These are phyloP conservation scores for Hymenochirus boettgeri DNA, from an alignment of 2,113 vertebrate species.

Conservation along the genomic window DNA sequence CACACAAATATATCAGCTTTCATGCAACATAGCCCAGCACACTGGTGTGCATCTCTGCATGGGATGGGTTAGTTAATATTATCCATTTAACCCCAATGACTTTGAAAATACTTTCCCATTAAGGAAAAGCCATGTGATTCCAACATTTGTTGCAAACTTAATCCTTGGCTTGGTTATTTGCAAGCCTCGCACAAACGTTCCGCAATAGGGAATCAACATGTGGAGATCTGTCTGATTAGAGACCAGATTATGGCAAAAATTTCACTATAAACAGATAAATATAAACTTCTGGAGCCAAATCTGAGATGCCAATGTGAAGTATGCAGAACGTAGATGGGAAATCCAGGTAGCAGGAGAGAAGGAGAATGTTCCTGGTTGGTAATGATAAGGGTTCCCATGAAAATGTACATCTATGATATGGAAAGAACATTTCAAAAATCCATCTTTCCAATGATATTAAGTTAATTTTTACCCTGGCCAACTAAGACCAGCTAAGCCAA, in stretches of 20 bases:
- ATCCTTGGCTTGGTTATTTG: neutral
- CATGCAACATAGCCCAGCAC: constrained; percentile 36
- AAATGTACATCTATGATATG: too few species aligned
- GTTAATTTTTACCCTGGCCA: too few species aligned
- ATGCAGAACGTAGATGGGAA: too few species aligned
- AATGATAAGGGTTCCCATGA: too few species aligned
- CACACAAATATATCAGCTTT: constrained; percentile 40
- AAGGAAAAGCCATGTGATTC: constrained; percentile 40
- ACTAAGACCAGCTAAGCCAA: too few species aligned
- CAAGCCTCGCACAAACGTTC: neutral
- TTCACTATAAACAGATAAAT: too few species aligned
- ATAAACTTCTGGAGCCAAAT: too few species aligned
- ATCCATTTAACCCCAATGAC: constrained; percentile 43
- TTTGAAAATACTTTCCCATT: constrained; percentile 39
- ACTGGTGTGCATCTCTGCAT: constrained; percentile 29
- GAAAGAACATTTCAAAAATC: too few species aligned
- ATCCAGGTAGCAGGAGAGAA: too few species aligned
- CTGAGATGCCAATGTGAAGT: too few species aligned
- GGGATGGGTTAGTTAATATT: constrained; percentile 42
- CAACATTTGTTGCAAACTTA: constrained; percentile 9
- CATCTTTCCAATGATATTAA: too few species aligned
- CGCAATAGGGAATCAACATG: neutral
- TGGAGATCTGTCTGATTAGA: neutral
- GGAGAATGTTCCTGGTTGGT: too few species aligned
- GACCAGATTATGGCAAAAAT: neutral